Conservation (phyloP, 2,797 vertebrate species). For the Semotilus atromaculatus region DNA sequence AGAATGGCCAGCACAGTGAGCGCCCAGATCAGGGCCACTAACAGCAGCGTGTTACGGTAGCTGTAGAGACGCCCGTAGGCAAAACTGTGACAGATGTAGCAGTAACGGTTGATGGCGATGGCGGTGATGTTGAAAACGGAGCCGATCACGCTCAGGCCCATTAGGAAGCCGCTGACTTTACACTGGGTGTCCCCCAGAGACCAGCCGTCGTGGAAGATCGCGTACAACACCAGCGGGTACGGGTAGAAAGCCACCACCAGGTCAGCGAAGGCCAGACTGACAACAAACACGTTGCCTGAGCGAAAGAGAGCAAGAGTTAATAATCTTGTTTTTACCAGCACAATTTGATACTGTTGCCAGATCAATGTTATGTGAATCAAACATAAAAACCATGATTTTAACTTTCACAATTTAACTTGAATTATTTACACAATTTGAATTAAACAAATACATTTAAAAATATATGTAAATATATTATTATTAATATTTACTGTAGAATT, state of each 20-base stretch:
- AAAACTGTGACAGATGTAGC: slow-evolving; percentile 86
- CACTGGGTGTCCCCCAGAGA: slow-evolving; percentile 81
- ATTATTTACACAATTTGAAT: no score
- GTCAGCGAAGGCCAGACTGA: slow-evolving; percentile 82
- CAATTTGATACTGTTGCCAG: not conserved
- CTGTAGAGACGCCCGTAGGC: slow-evolving; percentile 83
- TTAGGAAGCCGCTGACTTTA: slow-evolving; percentile 84
- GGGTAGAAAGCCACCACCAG: slow-evolving; percentile 83
- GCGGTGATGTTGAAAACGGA: slow-evolving; percentile 88
- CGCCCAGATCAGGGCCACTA: slow-evolving; percentile 83
- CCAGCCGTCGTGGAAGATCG: slow-evolving; percentile 83
- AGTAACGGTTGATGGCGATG: slow-evolving; percentile 86
- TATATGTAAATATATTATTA: no score
- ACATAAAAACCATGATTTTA: no score
- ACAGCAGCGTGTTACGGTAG: slow-evolving; percentile 80
- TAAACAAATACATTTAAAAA: no score
- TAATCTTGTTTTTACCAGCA: not conserved
- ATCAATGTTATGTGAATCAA: not conserved
- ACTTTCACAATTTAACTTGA: no score
- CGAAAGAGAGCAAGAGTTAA: slow-evolving; percentile 26
- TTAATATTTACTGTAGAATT: no score
- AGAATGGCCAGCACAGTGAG: slow-evolving; percentile 81
- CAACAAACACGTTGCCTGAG: slow-evolving; percentile 82
- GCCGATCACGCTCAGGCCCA: slow-evolving; percentile 86
- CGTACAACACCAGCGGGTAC: slow-evolving; percentile 81